Evolutionary conservation across 2,113 vertebrate genomes (phyloP).

Genomic region (Indri indri): DNA sequence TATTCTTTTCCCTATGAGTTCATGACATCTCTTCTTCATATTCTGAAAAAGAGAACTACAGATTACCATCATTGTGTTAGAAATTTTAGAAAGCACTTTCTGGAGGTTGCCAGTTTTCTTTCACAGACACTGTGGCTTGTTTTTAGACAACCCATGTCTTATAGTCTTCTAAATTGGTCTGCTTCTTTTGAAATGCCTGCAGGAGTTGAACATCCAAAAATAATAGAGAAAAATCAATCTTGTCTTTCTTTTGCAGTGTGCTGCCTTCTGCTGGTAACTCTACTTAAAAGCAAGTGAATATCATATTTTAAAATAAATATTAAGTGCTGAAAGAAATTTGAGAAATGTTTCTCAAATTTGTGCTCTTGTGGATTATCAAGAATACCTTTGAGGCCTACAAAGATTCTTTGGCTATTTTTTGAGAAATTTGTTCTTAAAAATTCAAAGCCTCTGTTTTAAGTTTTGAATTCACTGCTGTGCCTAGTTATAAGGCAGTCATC

Average conservation of each 20-base stretch:
- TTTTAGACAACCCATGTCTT: not conserved
- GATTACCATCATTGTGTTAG: not conserved
- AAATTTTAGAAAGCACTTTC: not conserved
- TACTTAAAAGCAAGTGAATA: not conserved
- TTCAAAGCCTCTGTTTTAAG: not conserved
- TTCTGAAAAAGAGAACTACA: not conserved
- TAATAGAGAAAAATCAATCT: not conserved
- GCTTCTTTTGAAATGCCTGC: not conserved
- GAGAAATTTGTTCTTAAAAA: not conserved
- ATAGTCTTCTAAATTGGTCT: not conserved
- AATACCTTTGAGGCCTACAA: not conserved
- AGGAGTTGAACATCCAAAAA: not conserved
- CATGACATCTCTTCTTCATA: not conserved
- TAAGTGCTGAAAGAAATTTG: not conserved
- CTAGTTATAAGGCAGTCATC: not conserved
- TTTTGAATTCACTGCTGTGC: not conserved
- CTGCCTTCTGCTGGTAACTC: conserved; percentile 32
- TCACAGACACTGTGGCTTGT: not conserved
- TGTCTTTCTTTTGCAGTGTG: not conserved
- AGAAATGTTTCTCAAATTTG: not conserved
- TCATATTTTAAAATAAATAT: not conserved
- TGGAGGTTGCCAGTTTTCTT: not conserved
- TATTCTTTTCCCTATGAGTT: not conserved
- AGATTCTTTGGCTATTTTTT: not conserved
- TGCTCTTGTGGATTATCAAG: not conserved